Base-by-base conservation (phyloP, 2,113 vertebrate genomes). In the Grus americana region DNA sequence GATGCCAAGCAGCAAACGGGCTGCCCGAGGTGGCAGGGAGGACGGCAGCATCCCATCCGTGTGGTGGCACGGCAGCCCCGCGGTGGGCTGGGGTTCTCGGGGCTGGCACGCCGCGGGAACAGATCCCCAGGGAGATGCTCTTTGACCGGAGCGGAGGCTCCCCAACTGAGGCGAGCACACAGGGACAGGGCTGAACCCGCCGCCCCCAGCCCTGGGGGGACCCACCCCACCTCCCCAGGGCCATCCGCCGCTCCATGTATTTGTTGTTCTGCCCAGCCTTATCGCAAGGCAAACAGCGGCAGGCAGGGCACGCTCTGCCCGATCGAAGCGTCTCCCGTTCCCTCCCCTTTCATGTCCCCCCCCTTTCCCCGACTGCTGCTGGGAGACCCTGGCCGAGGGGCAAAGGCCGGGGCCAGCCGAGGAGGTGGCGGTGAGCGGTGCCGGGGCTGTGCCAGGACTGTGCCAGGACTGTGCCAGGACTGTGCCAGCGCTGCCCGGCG, bases 231-330 rank as follows among this genome's bases (percentile, higher is more conserved):
- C 65, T 24, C 26, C 34, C 62, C 14, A 1, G 86, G 86, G 89
- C 89, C 79, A 36, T 70, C 47, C 65, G 1, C 50, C 9, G 5
- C 88, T 86, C 70, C 66, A 50, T 46, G 38, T 95, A 92, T 97
- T 97, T 97, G 92, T 68, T 96, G 95, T 97, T 96, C 97, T 96
- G 81, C 47, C 68, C 55, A 36, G 50, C 82, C 95, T 98, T 98
- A 97, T 98, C 97, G 2, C 79, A 97, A 95, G 95, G 84, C 94
- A 98, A 98, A 98, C 90, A 97, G 80, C 26, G 17, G 44, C 72
- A 42, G 89, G 92, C 75, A 81, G 90, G 76, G 86, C 94, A 93
- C 19, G 26, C 57, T 71, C 94, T 88, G 67, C 90, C 54, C 17
- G 58, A 94, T 97, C 57, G 47, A 97, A 96, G 90, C 7, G 13